Percentiles rank a stretch among this genome's conserved stretches.
Conservation (phyloP, 2,113 vertebrate species). For the Indicator indicator region DNA sequence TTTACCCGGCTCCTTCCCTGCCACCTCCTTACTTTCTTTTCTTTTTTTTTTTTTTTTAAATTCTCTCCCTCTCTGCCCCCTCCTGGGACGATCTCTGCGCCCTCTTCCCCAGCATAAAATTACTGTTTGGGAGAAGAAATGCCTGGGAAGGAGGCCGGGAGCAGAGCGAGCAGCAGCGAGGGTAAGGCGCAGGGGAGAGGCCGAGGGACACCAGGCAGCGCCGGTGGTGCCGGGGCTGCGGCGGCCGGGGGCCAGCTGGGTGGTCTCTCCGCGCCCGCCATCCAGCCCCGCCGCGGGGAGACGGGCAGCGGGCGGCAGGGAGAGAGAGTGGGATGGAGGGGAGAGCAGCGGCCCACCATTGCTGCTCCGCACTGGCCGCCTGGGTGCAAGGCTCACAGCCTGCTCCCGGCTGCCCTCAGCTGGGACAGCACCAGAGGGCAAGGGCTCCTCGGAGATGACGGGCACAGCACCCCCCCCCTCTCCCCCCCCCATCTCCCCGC, state of each 20-base stretch:
- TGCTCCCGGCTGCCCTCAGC: background rate
- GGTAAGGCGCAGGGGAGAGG: background rate
- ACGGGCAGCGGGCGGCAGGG: background rate
- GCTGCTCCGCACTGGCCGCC: background rate
- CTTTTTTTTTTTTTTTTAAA: background rate
- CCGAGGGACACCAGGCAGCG: background rate
- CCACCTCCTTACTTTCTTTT: background rate
- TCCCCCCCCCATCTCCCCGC: too few relatives aligned
- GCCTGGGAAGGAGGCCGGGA: background rate
- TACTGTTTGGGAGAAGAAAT: background rate
- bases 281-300: background rate
- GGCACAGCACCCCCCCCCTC: background rate
- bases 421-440: background rate
- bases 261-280: background rate
- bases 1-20: background rate
- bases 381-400: background rate
- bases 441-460: background rate
- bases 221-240: background rate
- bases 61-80: background rate
- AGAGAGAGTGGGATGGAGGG: background rate
- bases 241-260: background rate
- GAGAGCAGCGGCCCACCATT: background rate
- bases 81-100: background rate
- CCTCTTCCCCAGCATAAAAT: background rate
- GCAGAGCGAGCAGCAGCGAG: background rate